These are phyloP conservation scores for Lycaon pictus DNA, from an alignment of 2,113 vertebrate genomes.

Conservation along the genomic window DNA sequence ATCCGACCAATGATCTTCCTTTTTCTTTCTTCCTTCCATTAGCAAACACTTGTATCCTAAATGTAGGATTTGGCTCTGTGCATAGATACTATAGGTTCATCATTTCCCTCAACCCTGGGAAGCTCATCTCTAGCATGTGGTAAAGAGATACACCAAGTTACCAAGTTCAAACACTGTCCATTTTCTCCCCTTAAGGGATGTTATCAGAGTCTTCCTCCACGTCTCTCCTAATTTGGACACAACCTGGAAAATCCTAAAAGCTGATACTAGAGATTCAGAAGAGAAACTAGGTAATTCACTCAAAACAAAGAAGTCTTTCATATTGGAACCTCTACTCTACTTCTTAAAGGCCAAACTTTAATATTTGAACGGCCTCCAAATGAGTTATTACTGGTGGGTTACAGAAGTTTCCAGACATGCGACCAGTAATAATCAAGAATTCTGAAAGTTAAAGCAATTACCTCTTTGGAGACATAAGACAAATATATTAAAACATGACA, in stretches of 20 bases:
- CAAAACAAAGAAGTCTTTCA: background rate
- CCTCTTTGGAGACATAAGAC: background rate
- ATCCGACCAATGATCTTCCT: background rate
- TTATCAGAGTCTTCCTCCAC: background rate
- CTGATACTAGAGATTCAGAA: background rate
- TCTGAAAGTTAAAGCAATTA: slow-evolving; percentile 9
- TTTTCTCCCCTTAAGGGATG: background rate
- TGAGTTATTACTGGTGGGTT: background rate
- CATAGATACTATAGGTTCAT: background rate
- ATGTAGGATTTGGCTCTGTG: background rate
- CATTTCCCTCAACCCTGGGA: background rate
- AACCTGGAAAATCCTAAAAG: background rate
- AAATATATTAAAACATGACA: background rate
- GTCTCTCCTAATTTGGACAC: background rate
- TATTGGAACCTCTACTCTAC: background rate
- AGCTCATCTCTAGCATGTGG: background rate
- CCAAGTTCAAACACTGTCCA: background rate
- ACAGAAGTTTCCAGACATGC: background rate
- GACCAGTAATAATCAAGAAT: background rate
- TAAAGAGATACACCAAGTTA: background rate
- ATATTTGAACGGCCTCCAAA: background rate
- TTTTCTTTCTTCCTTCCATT: background rate
- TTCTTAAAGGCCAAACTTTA: background rate
- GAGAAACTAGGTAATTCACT: background rate
- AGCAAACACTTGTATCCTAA: background rate